Base-by-base conservation (phyloP, 2,888 invertebrate species). In the Odontomyia ornata region DNA sequence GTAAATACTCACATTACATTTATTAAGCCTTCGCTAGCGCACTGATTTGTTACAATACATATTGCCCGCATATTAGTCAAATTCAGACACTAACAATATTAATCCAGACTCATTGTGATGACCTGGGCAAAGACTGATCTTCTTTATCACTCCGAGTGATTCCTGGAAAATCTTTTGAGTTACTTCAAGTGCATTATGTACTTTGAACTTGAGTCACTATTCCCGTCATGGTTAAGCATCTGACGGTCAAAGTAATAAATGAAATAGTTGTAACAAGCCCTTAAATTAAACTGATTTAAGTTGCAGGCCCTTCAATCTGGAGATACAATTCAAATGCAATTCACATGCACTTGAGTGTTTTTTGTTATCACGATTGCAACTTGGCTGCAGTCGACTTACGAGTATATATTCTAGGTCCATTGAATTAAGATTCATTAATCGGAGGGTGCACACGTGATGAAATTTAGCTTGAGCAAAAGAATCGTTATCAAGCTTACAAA, bases 41-140 rank as follows among this genome's bases (percentile, higher is more conserved):
- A 11, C 9, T 27, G 64, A 64, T 28, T 64, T 64, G 64, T 30
- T 30, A 15, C 64, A 15, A 27, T 64, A 28, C 64, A 64, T 28
- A 64, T 64, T 64, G 64, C 64, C 64, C 64, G 64, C 64, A 64
- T 64, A 64, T 64, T 64, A 28, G 28, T 64, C 28, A 64, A 28
- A 64, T 64, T 25, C 28, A 64, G 28, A 64, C 64, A 64, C 13
- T 18, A 28, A 18, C 57, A 23, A 5, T 4, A 60, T 5, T 60
- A 21, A 13, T 23, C 18, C 21, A 23, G 18, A 18, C 21, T 13
- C 57, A 23, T 5, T 15, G 52, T 36, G 9, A 36, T 52, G 52
- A 52, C 52, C 52, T 18, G 52, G 52, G 52, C 7, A 52, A n/a
- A 18, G 5, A 60, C 23, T 60, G 57, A 3, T 9, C 57, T 60